Evolutionary conservation across 37 sponge, comb jelly and placozoan genomes (phyloP), one percentile per base, ranked within the genome.

Genomic region (Corticium candelabrum): DNA sequence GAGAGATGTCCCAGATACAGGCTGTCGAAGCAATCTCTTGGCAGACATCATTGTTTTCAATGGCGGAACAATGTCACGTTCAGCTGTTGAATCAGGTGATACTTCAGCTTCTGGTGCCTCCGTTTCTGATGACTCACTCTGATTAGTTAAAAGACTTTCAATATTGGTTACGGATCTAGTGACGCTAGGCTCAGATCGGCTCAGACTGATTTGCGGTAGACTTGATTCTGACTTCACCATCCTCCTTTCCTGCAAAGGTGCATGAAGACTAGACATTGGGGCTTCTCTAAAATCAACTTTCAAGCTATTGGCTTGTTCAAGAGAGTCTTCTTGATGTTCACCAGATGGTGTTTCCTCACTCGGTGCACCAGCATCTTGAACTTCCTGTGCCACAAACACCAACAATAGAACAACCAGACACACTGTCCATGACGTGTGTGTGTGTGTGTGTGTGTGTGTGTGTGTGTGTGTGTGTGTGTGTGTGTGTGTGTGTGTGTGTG

Each of bases 271-370:
- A n/a, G n/a, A n/a, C n/a, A n/a, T n/a, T n/a, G n/a, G n/a, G n/a
- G n/a, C n/a, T n/a, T n/a, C n/a, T n/a, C n/a, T n/a, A n/a, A n/a
- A n/a, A n/a, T n/a, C n/a, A n/a, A n/a, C n/a, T n/a, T n/a, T n/a
- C n/a, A 89, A 89, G 30, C 85, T 89, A 41, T 89, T 82, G 3
- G 85, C 89, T 62, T 85, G 77, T 33, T 89, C 89, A n/a, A 76
- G 29, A 11, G 50, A 33, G 11, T 67, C 76, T 34, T 37, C 34
- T 31, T 68, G 30, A n/a, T n/a, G n/a, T n/a, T n/a, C n/a, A n/a
- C 32, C 1, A 33, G 30, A 30, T 1, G 68, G 30, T 33, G 2
- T 30, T 68, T 68, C 32, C 32, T 68, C 1, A 1, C 68, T 68
- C 68, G 33, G 68, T 68, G 68, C 32, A 68, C 1, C 30, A 68